These are phyloP conservation scores for Sebastes baramenuke DNA, from an alignment of 2,797 vertebrate genomes.

Conservation along the genomic window DNA sequence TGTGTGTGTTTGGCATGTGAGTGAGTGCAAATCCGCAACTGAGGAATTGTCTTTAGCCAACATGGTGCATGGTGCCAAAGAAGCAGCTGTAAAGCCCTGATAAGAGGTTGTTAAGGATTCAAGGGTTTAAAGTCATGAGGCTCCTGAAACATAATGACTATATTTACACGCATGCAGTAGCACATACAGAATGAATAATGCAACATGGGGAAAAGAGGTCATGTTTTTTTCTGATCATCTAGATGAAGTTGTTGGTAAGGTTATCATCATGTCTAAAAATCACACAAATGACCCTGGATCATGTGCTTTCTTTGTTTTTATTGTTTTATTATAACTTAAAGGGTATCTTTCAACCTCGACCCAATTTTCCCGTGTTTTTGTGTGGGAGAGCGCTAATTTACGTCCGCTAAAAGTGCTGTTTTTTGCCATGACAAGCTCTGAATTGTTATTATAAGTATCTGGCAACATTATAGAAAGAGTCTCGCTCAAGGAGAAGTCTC, in stretches of 20 bases:
- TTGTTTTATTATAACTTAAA: not conserved
- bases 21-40: not conserved
- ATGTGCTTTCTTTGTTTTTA: no score
- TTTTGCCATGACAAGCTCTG: no score
- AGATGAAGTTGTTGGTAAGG: not conserved
- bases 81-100: conserved; percentile 30
- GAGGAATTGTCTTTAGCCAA: not conserved
- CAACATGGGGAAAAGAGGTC: not conserved
- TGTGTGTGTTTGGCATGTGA: conserved; percentile 7
- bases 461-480: no score
- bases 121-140: not conserved
- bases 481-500: no score
- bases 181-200: not conserved
- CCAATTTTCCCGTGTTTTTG: no score
- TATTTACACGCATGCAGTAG: not conserved
- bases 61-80: not conserved
- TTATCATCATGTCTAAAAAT: not conserved
- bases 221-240: not conserved
- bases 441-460: no score
- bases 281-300: not conserved
- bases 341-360: no score
- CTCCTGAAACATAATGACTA: not conserved
- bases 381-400: not conserved
- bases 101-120: conserved; percentile 7
- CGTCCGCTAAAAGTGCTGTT: no score